A percentile compares a stretch with the other conserved stretches of the same genome.
phyloP scores from a whole-genome alignment of 2,113 vertebrate genomes.

The Geothlypis trichas region DNA sequence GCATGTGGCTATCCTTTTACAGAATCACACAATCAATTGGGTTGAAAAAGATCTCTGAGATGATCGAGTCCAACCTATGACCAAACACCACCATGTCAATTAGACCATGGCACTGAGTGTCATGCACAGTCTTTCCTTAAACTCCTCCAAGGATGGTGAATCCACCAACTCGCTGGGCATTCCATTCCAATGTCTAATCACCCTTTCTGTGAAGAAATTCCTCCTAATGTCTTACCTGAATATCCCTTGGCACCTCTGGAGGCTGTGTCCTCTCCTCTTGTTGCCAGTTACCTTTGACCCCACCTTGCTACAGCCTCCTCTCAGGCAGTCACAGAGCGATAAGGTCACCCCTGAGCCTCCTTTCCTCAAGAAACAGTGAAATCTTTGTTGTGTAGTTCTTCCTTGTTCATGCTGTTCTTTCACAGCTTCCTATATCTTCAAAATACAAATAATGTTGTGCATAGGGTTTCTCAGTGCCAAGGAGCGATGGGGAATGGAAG shows the following conservation, averaged over 20 bases:
- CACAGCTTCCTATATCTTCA: not conserved
- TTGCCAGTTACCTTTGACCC: not conserved
- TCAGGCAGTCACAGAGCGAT: not conserved
- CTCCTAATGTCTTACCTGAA: not conserved
- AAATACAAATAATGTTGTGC: not conserved
- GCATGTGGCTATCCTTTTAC: not conserved
- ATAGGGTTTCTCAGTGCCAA: constrained; percentile 1
- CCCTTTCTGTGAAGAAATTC: not conserved
- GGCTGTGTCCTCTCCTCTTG: not conserved
- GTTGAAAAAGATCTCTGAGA: not conserved
- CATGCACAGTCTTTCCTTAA: not conserved
- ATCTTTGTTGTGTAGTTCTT: not conserved
- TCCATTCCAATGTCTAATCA: not conserved
- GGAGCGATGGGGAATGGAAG: not conserved
- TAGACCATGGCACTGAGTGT: not conserved
- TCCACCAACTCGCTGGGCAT: fast-evolving
- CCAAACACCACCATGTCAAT: not conserved
- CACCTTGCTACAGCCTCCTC: not conserved
- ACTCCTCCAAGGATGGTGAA: not conserved
- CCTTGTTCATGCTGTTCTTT: not conserved
- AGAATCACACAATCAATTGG: not conserved
- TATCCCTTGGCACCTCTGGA: not conserved
- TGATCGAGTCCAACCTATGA: not conserved
- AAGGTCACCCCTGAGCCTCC: not conserved
- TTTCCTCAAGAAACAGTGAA: not conserved